Percentiles rank a stretch among this genome's conserved stretches.
These are phyloP conservation scores for Isotomurus palustris DNA, from an alignment of 2,888 invertebrate species.

Conservation along the genomic window DNA sequence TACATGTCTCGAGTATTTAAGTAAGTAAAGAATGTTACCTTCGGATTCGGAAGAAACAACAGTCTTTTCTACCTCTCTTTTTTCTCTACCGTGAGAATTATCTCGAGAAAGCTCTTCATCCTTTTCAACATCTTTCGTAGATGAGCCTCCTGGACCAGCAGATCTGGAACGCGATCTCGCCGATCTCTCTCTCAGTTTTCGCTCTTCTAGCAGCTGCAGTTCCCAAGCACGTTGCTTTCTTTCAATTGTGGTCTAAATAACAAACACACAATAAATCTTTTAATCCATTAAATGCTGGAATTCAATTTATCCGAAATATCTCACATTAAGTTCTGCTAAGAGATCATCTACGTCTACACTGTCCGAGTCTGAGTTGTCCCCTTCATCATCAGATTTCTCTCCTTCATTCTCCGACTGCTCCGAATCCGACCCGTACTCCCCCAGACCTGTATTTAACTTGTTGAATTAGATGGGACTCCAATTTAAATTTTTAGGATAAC, in stretches of 20 bases:
- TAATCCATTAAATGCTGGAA: not conserved
- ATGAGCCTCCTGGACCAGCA: constrained; percentile 4
- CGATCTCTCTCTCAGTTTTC: no score
- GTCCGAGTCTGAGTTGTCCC: constrained; percentile 50
- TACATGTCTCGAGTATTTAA: no score
- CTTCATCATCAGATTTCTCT: constrained; percentile 50
- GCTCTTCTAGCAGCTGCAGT: constrained; percentile 12
- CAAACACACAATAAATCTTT: constrained; percentile 1
- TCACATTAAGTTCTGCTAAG: constrained; percentile 70
- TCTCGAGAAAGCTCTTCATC: not conserved
- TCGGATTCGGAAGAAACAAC: not conserved
- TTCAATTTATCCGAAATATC: constrained; percentile 15
- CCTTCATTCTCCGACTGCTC: constrained; percentile 50
- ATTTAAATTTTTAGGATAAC: no score
- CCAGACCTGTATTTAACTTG: constrained; percentile 52
- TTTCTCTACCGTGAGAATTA: constrained; percentile 16
- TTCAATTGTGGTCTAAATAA: constrained; percentile 33
- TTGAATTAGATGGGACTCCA: no score
- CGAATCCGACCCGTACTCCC: constrained; percentile 60
- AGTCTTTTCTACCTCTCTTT: constrained; percentile 36
- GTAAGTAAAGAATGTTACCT: constrained; percentile 8
- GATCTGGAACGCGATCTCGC: constrained; percentile 19
- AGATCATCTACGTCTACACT: constrained; percentile 55
- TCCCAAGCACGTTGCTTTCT: constrained; percentile 32
- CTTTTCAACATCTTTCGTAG: not conserved